These are phyloP conservation scores for Scartelaos histophorus DNA, from an alignment of 2,113 vertebrate genomes.

Conservation along the genomic window DNA sequence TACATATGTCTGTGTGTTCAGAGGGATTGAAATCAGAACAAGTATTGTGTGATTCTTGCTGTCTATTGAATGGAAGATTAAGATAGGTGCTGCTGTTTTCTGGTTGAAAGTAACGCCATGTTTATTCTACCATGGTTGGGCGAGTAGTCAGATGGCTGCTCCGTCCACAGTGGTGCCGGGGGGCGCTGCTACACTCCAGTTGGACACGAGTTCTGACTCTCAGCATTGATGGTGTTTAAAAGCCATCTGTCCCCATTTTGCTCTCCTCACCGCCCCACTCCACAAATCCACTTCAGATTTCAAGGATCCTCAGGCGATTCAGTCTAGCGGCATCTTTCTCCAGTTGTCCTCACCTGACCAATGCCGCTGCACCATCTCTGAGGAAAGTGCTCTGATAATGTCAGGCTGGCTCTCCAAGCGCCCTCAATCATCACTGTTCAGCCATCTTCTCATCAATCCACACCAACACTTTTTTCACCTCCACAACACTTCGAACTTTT, in stretches of 20 bases:
- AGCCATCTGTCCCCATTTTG: conserved; percentile 43
- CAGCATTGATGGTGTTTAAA: conserved; percentile 50
- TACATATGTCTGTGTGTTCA: conserved; percentile 10
- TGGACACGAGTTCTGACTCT: conserved; percentile 42
- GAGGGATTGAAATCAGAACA: not conserved
- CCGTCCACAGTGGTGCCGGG: conserved; percentile 32
- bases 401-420: conserved; percentile 32
- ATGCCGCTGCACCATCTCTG: conserved; percentile 4
- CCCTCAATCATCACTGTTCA: conserved; percentile 15
- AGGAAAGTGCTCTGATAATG: conserved; percentile 20
- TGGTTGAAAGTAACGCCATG: conserved; percentile 17
- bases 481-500: not conserved
- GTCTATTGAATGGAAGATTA: conserved; percentile 6
- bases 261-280: conserved; percentile 19
- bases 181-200: conserved; percentile 41
- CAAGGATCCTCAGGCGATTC: conserved; percentile 24
- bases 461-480: not conserved
- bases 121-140: conserved; percentile 22
- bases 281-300: conserved; percentile 51
- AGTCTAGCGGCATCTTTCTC: conserved; percentile 14
- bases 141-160: conserved; percentile 41
- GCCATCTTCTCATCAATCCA: not conserved
- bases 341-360: conserved; percentile 27
- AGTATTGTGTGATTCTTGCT: not conserved
- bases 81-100: not conserved